Conservation (phyloP, 2,797 vertebrate species). For the Sebastes jordani region DNA sequence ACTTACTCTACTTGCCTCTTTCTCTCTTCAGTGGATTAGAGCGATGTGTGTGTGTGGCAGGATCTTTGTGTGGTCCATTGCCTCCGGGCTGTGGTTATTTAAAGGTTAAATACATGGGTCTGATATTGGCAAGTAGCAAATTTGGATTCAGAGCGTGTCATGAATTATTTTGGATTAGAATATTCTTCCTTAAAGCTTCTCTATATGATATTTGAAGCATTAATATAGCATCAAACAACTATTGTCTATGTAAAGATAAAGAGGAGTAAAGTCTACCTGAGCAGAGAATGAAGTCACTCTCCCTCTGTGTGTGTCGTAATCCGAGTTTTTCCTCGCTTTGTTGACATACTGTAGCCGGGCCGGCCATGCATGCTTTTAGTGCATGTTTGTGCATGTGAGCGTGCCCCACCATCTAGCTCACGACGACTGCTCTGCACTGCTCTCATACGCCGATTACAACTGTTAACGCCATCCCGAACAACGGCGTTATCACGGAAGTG, state of each 20-base stretch:
- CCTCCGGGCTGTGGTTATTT: not conserved
- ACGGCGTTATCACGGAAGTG: too few relatives aligned
- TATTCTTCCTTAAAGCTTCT: not conserved
- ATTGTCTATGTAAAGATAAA: too few relatives aligned
- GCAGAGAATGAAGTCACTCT: too few relatives aligned
- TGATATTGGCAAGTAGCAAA: not conserved
- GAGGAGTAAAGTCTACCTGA: too few relatives aligned
- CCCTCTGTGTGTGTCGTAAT: too few relatives aligned
- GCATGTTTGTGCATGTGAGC: too few relatives aligned
- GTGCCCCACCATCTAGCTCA: too few relatives aligned
- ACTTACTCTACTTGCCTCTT: not conserved
- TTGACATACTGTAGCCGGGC: too few relatives aligned
- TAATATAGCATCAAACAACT: too few relatives aligned
- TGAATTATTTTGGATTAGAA: not conserved
- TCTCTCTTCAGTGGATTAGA: not conserved
- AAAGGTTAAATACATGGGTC: not conserved
- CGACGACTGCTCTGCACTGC: fast-evolving
- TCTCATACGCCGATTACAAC: too few relatives aligned
- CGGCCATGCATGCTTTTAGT: fast-evolving
- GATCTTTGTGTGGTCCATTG: conserved; percentile 21
- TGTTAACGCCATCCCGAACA: fast-evolving
- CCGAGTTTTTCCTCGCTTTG: too few relatives aligned
- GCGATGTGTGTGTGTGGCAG: not conserved
- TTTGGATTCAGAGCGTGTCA: not conserved
- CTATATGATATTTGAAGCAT: too few relatives aligned